These are phyloP conservation scores for Herpetotheres cachinnans DNA, from an alignment of 2,113 vertebrate genomes.

Conservation along the genomic window DNA sequence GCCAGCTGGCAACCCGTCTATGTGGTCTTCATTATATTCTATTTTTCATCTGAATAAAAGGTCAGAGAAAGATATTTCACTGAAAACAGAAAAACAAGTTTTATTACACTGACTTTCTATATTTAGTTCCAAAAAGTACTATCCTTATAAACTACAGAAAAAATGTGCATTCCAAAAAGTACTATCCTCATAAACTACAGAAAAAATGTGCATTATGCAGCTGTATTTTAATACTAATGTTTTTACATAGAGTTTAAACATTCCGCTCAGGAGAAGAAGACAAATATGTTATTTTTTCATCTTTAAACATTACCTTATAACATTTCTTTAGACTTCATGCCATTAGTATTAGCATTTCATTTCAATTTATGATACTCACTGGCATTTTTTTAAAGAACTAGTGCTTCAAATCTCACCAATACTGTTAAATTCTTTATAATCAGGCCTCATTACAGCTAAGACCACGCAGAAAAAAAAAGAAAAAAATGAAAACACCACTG, in stretches of 20 bases:
- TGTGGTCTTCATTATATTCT: neutral
- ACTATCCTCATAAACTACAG: slow-evolving; percentile 26
- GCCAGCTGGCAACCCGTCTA: neutral
- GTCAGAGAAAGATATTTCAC: slow-evolving; percentile 21
- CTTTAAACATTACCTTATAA: slow-evolving; percentile 57
- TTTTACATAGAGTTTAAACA: slow-evolving; percentile 55
- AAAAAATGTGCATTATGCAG: slow-evolving; percentile 28
- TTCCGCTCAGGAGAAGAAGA: slow-evolving; percentile 52
- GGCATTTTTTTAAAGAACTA: slow-evolving; percentile 3
- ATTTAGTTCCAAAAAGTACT: slow-evolving; percentile 10
- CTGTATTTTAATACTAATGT: neutral
- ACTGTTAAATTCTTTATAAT: slow-evolving; percentile 32
- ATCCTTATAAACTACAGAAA: slow-evolving; percentile 16
- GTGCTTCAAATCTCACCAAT: slow-evolving; percentile 8
- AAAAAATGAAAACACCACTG: neutral
- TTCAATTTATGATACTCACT: slow-evolving; percentile 38
- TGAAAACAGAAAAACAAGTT: slow-evolving; percentile 14
- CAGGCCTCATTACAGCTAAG: slow-evolving; percentile 3
- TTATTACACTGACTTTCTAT: slow-evolving; percentile 2
- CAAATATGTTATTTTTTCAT: slow-evolving; percentile 46
- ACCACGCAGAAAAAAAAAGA: slow-evolving; percentile 16
- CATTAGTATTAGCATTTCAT: slow-evolving; percentile 28
- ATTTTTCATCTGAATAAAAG: neutral
- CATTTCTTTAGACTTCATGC: slow-evolving; percentile 39
- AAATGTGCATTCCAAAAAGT: slow-evolving; percentile 31